Evolutionary conservation across 2,797 vertebrate genomes (phyloP), one percentile per base, ranked within the genome.

Genomic region (Nyctalus aviator): DNA sequence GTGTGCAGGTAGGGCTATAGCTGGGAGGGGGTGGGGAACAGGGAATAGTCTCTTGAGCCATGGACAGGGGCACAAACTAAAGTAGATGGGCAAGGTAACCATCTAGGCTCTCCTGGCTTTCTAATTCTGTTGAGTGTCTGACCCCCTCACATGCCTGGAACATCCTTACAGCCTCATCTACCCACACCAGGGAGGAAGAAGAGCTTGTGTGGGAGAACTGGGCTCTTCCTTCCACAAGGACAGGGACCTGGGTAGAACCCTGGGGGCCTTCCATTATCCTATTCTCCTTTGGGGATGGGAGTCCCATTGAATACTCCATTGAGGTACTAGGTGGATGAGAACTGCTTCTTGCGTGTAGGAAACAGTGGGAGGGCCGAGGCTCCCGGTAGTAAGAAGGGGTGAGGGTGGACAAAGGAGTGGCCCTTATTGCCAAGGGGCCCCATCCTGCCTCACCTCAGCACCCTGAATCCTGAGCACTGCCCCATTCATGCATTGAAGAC

Each of bases 81-180:
- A 84, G 44, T 8, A n/a, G 44, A 64, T 59, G 27, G 30, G 30
- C 23, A 83, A 87, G 30, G 11, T 75, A 73, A 66, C n/a, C 32
- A 21, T 17, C 57, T 35, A 48, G 46, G n/a, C 69, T 72, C 35
- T n/a, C 20, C 30, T 32, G n/a, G 44, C 12, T 81, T 32, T 27
- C 84, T 53, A n/a, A 77, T 69, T 59, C 81, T 73, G 44, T 11
- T 50, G 0, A 0, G 0, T 0, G 32, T 0, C 10, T 27, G 41
- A 12, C n/a, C 41, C 46, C 13, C 11, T 64, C 82, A 32, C 18
- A 30, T 37, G 48, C 35, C 53, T 55, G 48, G 91, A n/a, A 46
- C 66, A 30, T 30, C 44, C 79, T n/a, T 84, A 30, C 20, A 73
- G 59, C n/a, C 25, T 89, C 41, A n/a, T 59, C 73, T 77, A 10